Base-by-base conservation (phyloP, 1,140 invertebrate species). In the Prorops nasuta region DNA sequence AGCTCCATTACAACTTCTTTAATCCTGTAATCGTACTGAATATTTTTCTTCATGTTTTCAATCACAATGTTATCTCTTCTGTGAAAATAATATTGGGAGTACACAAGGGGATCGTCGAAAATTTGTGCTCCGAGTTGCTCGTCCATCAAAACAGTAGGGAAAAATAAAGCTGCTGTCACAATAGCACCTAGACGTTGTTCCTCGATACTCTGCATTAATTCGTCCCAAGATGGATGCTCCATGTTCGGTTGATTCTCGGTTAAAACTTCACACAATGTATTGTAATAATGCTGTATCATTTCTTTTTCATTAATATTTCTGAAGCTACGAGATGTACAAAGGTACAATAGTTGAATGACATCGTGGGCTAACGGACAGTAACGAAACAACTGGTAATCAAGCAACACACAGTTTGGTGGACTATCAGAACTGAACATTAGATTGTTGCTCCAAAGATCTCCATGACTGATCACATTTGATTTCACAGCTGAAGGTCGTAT, bases 401-500 rank as follows among this genome's bases (percentile, higher is more conserved):
- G 78, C 1, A 86, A 58, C 1, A 81, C 52, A 45, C 83, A 83
- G 6, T 78, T 67, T 9, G 72, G 66, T 2, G 78, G 72, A 4
- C 31, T 24, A 12, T 56, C 32, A 24, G 74, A 14, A 21, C 47
- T 54, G 31, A 83, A 79, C 57, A 87, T 76, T 8, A 86, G 63
- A 60, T 87, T 87, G 54, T 83, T 84, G 1, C 74, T 62, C 83
- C 84, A 86, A 3, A 85, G 54, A 69, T 87, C 83, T 0, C 80
- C 80, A 62, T 86, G 86, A 15, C 71, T 69, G 1, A 84, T 56
- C 0, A 80, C 79, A 47, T 86, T 86, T n/a, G 69, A 64, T 38
- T 78, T 79, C 16, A 63, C 73, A 3, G 59, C 24, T 2, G 80
- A 83, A 0, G 78, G 74, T 49, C 76, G 72, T 18, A 74, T 64